Conservation (phyloP, 2,888 invertebrate species). For the Athalia cordata region DNA sequence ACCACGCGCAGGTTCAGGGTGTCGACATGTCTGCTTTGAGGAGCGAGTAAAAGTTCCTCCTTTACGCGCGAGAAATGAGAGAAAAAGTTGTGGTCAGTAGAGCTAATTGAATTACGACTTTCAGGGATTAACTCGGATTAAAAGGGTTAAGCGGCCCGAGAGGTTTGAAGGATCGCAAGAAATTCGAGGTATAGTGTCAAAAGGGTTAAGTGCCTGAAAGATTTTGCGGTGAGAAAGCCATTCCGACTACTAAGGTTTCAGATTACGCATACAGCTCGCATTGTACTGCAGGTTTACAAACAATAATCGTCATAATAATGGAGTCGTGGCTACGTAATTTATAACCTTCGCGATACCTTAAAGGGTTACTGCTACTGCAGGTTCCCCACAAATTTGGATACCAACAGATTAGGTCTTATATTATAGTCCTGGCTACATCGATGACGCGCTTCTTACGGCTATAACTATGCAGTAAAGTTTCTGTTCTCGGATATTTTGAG, state of each 20-base stretch:
- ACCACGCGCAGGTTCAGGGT: no score
- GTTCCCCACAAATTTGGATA: slow-evolving; percentile 21
- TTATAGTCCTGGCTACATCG: background rate
- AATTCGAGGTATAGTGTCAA: slow-evolving; percentile 7
- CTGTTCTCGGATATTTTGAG: slow-evolving; percentile 3
- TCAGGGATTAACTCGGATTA: slow-evolving; percentile 39
- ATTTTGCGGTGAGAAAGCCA: slow-evolving; percentile 31
- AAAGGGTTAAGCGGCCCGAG: slow-evolving; percentile 39
- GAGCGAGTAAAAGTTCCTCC: no score
- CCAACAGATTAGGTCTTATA: background rate
- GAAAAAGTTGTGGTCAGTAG: slow-evolving; percentile 4
- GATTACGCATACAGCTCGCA: slow-evolving; percentile 31
- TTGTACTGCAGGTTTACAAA: slow-evolving; percentile 29
- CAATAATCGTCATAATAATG: slow-evolving; percentile 32
- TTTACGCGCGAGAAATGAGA: background rate
- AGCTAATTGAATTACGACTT: slow-evolving; percentile 38
- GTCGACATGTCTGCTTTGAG: no score
- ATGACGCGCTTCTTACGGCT: slow-evolving; percentile 6
- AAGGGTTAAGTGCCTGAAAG: slow-evolving; percentile 23
- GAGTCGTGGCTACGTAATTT: slow-evolving; percentile 31
- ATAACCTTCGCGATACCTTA: slow-evolving; percentile 41
- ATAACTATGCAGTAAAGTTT: slow-evolving; percentile 11
- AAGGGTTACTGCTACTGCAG: slow-evolving; percentile 45
- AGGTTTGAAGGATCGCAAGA: slow-evolving; percentile 19
- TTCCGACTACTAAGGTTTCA: slow-evolving; percentile 14